These are phyloP conservation scores for Hemitrygon akajei DNA, from an alignment of 2,797 vertebrate genomes.

Conservation along the genomic window DNA sequence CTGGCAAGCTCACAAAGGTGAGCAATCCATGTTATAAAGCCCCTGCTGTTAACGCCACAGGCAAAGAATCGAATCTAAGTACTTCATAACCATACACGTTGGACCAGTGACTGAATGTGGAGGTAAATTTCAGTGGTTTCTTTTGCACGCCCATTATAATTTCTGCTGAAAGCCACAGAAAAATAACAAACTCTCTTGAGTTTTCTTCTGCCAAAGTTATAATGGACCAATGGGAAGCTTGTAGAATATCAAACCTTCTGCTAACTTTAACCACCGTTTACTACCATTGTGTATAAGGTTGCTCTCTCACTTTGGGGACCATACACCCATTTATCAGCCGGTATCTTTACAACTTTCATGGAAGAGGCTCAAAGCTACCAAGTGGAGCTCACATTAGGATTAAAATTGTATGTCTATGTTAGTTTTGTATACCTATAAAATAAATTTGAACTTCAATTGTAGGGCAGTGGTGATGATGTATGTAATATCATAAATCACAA, in stretches of 20 bases:
- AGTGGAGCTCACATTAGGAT: background rate
- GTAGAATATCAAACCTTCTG: background rate
- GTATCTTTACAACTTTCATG: background rate
- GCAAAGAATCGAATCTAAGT: background rate
- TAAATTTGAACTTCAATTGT: no score
- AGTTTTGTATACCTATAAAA: background rate
- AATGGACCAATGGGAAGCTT: background rate
- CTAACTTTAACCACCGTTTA: background rate
- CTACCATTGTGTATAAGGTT: background rate
- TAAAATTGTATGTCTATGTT: background rate
- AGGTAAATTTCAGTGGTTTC: background rate
- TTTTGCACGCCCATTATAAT: no score
- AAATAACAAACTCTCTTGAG: background rate
- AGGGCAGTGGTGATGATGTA: no score
- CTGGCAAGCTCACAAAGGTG: background rate
- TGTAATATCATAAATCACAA: no score
- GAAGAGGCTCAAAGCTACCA: background rate
- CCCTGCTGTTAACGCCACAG: no score
- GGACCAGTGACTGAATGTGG: no score
- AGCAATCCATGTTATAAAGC: no score
- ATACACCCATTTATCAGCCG: background rate
- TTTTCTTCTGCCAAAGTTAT: background rate
- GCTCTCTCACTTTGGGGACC: background rate
- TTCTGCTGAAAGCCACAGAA: background rate
- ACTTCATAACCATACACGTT: background rate